Evolutionary conservation across 1,140 invertebrate species (phyloP), one percentile per base, ranked within the genome.

Genomic region (Pygmarrhopalites habei): DNA sequence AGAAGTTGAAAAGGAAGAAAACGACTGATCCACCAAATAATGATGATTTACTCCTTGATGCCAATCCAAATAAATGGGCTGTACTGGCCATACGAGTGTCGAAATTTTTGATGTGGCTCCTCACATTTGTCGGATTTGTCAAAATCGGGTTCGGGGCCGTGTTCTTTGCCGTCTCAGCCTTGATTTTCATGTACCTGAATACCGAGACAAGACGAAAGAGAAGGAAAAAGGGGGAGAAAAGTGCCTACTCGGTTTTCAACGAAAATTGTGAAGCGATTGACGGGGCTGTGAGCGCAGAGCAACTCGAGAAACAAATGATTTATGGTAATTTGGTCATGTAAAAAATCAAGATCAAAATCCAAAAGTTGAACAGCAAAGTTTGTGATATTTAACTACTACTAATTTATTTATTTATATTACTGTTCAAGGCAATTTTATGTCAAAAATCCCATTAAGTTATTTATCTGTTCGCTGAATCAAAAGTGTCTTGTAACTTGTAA

Each of bases 201-300:
- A 93, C 91, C 35, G 77, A 89, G 49, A 87, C 86, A 2, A 77
- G 80, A 10, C 81, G 82, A 21, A 88, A 82, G 73, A 83, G 80
- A 59, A 60, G 69, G 49, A 71, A 71, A 61, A 61, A 67, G 15
- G 85, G 85, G 35, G 90, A 94, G 81, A 75, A 89, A 0, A 97
- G 92, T 78, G 94, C 95, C 0, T 99, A 98, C 75, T 98, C 94
- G 58, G 95, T 98, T 0, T 98, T 98, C 74, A 98, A 99, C 82
- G 85, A 87, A 65, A 86, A 95, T 72, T 98, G 90, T 79, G 82
- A 91, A 74, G 83, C 89, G 56, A 89, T 98, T 65, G 86, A 95
- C 70, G 95, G 95, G 17, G 92, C 94, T 1, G 78, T 98, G 1
- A 93, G 90, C 64, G 88, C 92, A n/a, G 92, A 97, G 74, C 90